phyloP scores from a whole-genome alignment of 1,140 invertebrate genomes.

The Eurytemora carolleeae region DNA sequence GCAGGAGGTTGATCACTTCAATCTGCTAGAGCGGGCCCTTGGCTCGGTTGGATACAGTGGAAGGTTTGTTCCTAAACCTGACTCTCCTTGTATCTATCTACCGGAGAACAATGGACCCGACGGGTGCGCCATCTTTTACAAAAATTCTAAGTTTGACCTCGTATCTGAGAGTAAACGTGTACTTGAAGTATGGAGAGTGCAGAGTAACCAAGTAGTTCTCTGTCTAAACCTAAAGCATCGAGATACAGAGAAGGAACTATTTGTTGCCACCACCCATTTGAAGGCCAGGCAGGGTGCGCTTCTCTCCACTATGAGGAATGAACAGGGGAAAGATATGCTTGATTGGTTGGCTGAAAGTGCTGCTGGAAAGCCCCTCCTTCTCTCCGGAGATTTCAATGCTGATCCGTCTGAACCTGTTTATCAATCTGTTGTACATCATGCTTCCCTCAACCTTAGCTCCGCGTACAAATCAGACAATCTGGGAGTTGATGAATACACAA shows the following conservation, averaged over 20 bases:
- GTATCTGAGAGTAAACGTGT: constrained; percentile 36
- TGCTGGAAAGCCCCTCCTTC: constrained; percentile 33
- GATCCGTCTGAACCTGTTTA: constrained; percentile 51
- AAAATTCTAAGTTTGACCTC: constrained; percentile 36
- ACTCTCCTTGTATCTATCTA: constrained; percentile 53
- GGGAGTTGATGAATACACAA: constrained; percentile 46
- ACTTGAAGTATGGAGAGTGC: constrained; percentile 44
- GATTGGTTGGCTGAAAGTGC: constrained; percentile 31
- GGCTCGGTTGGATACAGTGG: constrained; percentile 43
- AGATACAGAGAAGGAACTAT: constrained; percentile 36
- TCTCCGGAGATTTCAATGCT: constrained; percentile 60
- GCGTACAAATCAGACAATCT: constrained; percentile 19
- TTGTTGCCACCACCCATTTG: constrained; percentile 49
- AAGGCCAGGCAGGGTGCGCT: constrained; percentile 49
- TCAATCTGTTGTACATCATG: constrained; percentile 34
- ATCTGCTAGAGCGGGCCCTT: constrained; percentile 40
- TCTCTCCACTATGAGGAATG: constrained; percentile 43
- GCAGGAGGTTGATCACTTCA: constrained; percentile 58
- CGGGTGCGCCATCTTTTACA: constrained; percentile 50
- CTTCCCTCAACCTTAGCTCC: too few relatives aligned
- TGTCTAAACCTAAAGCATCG: constrained; percentile 34
- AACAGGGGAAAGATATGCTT: constrained; percentile 50
- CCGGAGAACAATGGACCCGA: constrained; percentile 52
- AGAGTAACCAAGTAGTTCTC: constrained; percentile 48
- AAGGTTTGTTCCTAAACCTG: constrained; percentile 51